Evolutionary conservation across 2,113 vertebrate species (phyloP), one percentile per base, ranked within the genome.

Genomic region (Stictonetta naevosa): DNA sequence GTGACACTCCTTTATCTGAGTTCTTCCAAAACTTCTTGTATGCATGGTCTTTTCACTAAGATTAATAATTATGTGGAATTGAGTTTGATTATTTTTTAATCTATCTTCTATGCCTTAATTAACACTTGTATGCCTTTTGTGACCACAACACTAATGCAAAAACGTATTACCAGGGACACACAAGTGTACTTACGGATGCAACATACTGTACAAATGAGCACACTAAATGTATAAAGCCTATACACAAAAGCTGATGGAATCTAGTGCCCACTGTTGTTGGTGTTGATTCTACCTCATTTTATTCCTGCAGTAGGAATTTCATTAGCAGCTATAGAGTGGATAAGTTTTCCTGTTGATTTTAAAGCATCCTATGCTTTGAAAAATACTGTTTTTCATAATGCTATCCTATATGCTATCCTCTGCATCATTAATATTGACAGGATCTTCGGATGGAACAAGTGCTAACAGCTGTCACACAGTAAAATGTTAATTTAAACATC

Each of bases 401-500:
- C 29, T 66, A 31, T 13, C 31, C 13, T 25, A 46, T 31, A 40
- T 36, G 34, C 29, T 63, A 31, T 68, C 69, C 40, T 50, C 62
- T 40, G 55, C 60, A 82, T 53, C 28, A 52, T 15, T 71, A 72
- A 69, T 13, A 52, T 5, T 42, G 38, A 69, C 25, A 73, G 28
- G 25, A 53, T 33, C 46, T 92, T 68, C 36, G 36, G 31, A 84
- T 8, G 59, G 66, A 74, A 73, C 15, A 67, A 74, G 79, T 2
- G 2, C 16, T 59, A 75, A 75, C 46, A 83, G 8, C 50, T 68
- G 59, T 81, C n/a, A 62, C 63, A 91, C 7, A 52, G 7, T 86
- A 78, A 71, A 81, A 79, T n/a, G 18, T 58, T 93, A 85, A 90
- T 55, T 73, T 60, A 74, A 88, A 69, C 40, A 52, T 53, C 21